Evolutionary conservation across 2,888 invertebrate genomes (phyloP), one percentile per base, ranked within the genome.

Genomic region (Parascotia fuliginaria): DNA sequence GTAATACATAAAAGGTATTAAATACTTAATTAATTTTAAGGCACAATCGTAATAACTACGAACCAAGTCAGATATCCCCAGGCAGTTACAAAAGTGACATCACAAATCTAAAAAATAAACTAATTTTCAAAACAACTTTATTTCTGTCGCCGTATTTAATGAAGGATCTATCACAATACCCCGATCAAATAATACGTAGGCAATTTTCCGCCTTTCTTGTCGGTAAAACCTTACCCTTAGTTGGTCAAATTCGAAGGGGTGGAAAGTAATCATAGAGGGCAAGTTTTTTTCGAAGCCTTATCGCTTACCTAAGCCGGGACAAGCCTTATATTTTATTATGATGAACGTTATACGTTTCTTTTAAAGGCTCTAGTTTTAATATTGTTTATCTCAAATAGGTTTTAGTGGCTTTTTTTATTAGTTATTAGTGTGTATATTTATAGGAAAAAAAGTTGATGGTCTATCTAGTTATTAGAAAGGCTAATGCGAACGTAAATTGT

Each of bases 201-300:
- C 48, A 67, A 70, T 67, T 70, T 60, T 36, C 52, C 60, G 52
- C 54, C 44, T 9, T 1, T 33, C 53, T 19, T 16, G 13, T 24
- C 31, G 48, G 47, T 49, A 11, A 51, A 15, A 9, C 48, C 45
- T 24, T 32, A 40, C 42, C 58, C 52, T 42, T 31, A 45, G 7
- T 22, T 11, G 42, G 40, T 42, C 53, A 46, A 48, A 47, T 41
- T 40, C 42, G 38, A 44, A 61, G 48, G 65, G 60, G 41, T 51
- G 42, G 56, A 50, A 63, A 58, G 59, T 70, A 70, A 70, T 66
- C 73, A 72, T 29, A n/a, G 46, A 42, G 55, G 45, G 39, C 37
- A 55, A 60, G 59, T 66, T 61, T 55, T 55, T 57, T 52, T 56
- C 43, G 55, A 57, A 63, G 50, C 57, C 73, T 70, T 70, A 70